Percentiles rank a stretch among this genome's conserved stretches.
Evolutionary conservation across 2,888 invertebrate genomes (phyloP).

Genomic region (Drosophila tripunctata): DNA sequence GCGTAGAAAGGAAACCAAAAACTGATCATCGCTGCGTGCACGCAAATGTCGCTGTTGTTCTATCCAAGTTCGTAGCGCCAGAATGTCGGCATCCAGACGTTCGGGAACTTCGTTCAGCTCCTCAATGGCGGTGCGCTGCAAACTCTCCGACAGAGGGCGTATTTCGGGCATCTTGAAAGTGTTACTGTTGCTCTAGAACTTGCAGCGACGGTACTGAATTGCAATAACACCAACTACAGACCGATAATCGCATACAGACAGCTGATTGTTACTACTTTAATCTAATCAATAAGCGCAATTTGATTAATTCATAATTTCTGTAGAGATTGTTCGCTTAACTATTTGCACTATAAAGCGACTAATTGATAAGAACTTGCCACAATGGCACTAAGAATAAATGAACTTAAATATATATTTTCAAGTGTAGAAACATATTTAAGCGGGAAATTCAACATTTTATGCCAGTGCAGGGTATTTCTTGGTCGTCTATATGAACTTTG

Average conservation of each 20-base stretch:
- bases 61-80: slow-evolving; percentile 84
- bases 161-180: slow-evolving; percentile 51
- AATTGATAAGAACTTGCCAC: background rate
- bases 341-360: background rate
- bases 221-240: background rate
- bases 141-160: slow-evolving; percentile 63
- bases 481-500: too few species aligned
- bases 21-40: slow-evolving; percentile 83
- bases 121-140: slow-evolving; percentile 82
- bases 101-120: slow-evolving; percentile 85
- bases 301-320: background rate
- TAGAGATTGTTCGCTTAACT: background rate
- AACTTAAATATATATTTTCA: background rate
- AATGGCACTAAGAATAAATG: background rate
- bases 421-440: too few species aligned
- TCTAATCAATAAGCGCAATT: slow-evolving; percentile 18
- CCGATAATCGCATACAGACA: background rate
- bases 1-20: slow-evolving; percentile 85
- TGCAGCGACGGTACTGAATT: slow-evolving; percentile 8
- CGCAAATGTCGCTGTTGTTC: slow-evolving; percentile 85
- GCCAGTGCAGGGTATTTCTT: too few species aligned
- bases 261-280: background rate
- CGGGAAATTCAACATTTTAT: too few species aligned
- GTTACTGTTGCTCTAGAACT: slow-evolving; percentile 18
- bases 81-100: slow-evolving; percentile 76